Percentiles rank a stretch among this genome's conserved stretches.
Conservation (phyloP, 2,797 vertebrate species). For the Luscinia megarhynchos region DNA sequence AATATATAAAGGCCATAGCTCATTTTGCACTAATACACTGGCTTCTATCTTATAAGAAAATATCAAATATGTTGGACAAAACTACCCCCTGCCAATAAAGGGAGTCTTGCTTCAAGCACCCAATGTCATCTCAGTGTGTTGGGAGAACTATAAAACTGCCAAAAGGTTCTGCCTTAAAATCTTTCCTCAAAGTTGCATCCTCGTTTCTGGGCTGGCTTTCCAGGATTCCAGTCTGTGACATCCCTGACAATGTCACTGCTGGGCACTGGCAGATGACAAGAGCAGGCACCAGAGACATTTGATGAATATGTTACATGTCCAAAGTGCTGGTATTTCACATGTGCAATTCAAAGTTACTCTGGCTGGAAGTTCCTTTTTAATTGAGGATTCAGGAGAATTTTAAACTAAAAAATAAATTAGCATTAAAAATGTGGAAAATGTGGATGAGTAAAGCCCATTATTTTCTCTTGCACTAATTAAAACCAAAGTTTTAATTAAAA, state of each 20-base stretch:
- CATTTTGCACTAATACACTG: neutral
- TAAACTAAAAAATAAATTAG: neutral
- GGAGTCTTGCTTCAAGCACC: neutral
- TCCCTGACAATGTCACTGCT: fast-evolving
- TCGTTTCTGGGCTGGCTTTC: neutral
- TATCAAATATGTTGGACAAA: neutral
- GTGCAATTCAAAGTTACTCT: neutral
- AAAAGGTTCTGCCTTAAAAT: neutral
- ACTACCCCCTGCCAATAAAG: neutral
- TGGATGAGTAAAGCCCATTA: neutral
- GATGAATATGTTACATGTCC: neutral
- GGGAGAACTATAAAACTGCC: neutral
- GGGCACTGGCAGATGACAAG: neutral
- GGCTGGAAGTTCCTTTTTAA: neutral
- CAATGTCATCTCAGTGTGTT: neutral
- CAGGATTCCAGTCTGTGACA: neutral
- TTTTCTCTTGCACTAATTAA: neutral
- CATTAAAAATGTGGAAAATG: neutral
- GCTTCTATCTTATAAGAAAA: neutral
- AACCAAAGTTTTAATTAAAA: neutral
- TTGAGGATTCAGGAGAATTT: neutral
- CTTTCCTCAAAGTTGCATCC: neutral
- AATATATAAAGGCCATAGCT: neutral
- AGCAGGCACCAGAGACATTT: neutral
- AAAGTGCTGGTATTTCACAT: neutral